A percentile compares a stretch with the other conserved stretches of the same genome.
Conservation (phyloP, 1,140 invertebrate genomes). For the Oreohelix idahoensis region DNA sequence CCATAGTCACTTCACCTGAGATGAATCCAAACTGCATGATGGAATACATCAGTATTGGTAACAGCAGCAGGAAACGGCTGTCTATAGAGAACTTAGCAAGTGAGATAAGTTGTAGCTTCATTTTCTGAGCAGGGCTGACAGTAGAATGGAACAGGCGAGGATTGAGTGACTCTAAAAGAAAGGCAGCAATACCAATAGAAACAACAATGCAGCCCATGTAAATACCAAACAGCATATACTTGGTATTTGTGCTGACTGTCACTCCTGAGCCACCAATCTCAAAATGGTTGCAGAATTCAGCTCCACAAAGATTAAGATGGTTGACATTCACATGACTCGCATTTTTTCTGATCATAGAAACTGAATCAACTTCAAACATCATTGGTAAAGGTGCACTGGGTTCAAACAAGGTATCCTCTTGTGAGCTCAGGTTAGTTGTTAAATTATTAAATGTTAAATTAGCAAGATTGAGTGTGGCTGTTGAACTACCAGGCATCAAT, state of each 20-base stretch:
- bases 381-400: background rate
- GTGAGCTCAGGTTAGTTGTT: background rate
- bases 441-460: background rate
- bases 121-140: constrained; percentile 25
- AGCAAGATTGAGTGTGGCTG: background rate
- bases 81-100: constrained; percentile 52
- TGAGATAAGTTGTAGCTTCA: constrained; percentile 51
- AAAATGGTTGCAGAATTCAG: constrained; percentile 55
- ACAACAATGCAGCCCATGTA: constrained; percentile 53
- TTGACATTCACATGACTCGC: background rate
- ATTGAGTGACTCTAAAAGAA: constrained; percentile 58
- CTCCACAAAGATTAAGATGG: constrained; percentile 47
- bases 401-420: background rate
- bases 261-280: constrained; percentile 39
- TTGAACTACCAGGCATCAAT: constrained; percentile 31
- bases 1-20: constrained; percentile 59
- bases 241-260: constrained; percentile 36
- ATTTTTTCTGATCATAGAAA: background rate
- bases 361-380: background rate
- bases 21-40: constrained; percentile 57
- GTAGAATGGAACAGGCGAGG: constrained; percentile 29
- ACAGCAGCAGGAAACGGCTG: constrained; percentile 51
- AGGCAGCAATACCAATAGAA: constrained; percentile 52
- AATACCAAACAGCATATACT: constrained; percentile 59
- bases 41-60: constrained; percentile 52